These are phyloP conservation scores for Ciconia stormi DNA, from an alignment of 2,113 vertebrate genomes.

Conservation along the genomic window DNA sequence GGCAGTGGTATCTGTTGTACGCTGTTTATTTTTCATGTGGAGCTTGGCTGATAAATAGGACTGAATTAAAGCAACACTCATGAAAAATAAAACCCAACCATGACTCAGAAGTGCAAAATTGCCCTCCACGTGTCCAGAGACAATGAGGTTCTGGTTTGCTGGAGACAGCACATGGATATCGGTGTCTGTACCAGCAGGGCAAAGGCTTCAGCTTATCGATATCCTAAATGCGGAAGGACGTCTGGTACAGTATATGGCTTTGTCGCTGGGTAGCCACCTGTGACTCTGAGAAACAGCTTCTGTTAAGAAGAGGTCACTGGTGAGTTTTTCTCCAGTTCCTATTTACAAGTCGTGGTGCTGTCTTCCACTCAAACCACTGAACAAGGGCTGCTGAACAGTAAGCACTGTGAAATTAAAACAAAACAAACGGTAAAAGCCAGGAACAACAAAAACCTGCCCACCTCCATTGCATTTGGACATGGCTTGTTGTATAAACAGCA, in stretches of 20 bases:
- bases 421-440: background rate
- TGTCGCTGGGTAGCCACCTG: constrained; percentile 31
- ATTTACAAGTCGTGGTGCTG: background rate
- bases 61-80: background rate
- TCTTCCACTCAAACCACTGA: background rate
- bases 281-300: constrained; percentile 20
- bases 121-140: constrained; percentile 52
- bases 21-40: background rate
- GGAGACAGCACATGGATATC: background rate
- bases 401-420: background rate
- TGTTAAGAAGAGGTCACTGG: background rate
- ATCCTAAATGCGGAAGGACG: background rate
- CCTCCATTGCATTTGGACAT: background rate
- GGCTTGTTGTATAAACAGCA: background rate
- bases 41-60: constrained; percentile 19
- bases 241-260: constrained; percentile 68
- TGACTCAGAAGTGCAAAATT: constrained; percentile 48
- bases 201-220: constrained; percentile 40
- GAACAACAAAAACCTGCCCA: background rate
- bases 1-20: background rate
- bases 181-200: constrained; percentile 57
- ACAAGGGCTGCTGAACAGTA: background rate
- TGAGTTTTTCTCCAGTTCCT: background rate
- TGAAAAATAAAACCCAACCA: constrained; percentile 51
- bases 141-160: background rate